A percentile compares a stretch with the other conserved stretches of the same genome.
Evolutionary conservation across 2,113 vertebrate species (phyloP).

Genomic region (Poecile atricapillus): DNA sequence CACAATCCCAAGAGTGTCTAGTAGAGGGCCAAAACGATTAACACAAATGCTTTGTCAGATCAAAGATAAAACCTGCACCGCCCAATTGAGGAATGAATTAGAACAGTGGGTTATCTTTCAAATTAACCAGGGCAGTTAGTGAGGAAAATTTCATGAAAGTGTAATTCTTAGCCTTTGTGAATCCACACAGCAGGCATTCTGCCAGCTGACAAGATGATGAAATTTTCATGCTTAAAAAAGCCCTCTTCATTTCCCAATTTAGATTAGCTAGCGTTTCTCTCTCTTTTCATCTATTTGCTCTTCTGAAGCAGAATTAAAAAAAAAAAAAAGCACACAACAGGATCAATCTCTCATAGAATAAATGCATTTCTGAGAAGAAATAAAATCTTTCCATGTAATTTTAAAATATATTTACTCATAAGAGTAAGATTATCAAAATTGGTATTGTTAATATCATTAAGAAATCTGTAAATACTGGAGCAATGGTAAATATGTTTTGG

Average conservation of each 20-base stretch:
- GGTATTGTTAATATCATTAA: slow-evolving; percentile 23
- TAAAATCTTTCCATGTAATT: slow-evolving; percentile 40
- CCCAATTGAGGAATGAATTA: slow-evolving; percentile 87
- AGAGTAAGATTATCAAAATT: not conserved
- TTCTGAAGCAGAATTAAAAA: slow-evolving; percentile 67
- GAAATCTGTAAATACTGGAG: not conserved
- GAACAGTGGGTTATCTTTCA: slow-evolving; percentile 91
- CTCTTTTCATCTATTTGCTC: slow-evolving; percentile 68
- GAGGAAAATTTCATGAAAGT: slow-evolving; percentile 89
- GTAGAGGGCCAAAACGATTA: slow-evolving; percentile 87
- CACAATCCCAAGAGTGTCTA: slow-evolving; percentile 88
- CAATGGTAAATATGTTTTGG: not conserved
- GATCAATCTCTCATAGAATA: slow-evolving; percentile 67
- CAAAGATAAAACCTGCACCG: slow-evolving; percentile 86
- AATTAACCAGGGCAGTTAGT: slow-evolving; percentile 90
- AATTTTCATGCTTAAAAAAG: slow-evolving; percentile 89
- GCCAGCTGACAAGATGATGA: slow-evolving; percentile 88
- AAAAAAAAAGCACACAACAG: slow-evolving; percentile 36
- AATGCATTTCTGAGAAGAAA: slow-evolving; percentile 51
- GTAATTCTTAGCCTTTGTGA: slow-evolving; percentile 89
- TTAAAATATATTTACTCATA: slow-evolving; percentile 48
- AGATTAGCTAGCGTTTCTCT: slow-evolving; percentile 84
- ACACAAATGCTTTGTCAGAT: slow-evolving; percentile 90
- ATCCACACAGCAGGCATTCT: slow-evolving; percentile 88
- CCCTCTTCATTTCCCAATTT: slow-evolving; percentile 85